Evolutionary conservation across 2,888 invertebrate species (phyloP), one percentile per base, ranked within the genome.

Genomic region (Drosophila anomalata): DNA sequence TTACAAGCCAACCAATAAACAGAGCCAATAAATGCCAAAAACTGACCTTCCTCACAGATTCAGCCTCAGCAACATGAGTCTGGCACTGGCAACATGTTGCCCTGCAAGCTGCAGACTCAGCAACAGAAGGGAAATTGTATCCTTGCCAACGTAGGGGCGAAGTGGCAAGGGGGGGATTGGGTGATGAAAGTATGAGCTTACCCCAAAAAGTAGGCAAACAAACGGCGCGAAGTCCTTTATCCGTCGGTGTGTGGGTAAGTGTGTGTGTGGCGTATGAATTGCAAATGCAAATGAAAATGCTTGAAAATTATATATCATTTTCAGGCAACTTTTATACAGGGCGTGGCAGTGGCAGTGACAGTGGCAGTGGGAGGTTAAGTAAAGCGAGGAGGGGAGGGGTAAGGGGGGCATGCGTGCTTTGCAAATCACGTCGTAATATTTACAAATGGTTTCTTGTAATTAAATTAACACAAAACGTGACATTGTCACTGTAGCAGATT

Each of bases 401-500:
- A n/a, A 20, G 31, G 11, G 56, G 50, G 14, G 6, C 70, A 82
- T 81, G 81, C 79, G 70, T 79, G 81, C 65, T 69, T 61, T 75
- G 79, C 87, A 86, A 86, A 84, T 83, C 84, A 84, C 86, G 84
- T 84, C 87, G 79, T 79, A 79, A 86, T 84, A 84, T 84, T 84
- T 84, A 84, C 84, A 84, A 84, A 84, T 84, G 84, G 83, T 84
- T 86, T 86, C 83, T 84, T 84, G 84, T 84, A 84, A 84, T 84
- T 84, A 86, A 84, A 84, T 84, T 84, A 86, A 84, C 84, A 84
- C 87, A 84, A 84, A 86, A 84, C 84, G 84, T 84, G 84, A 84
- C 84, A 84, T 86, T 86, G 87, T 77, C 87, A 86, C 84, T 84
- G 84, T 73, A 76, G 77, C 79, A 83, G 83, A 86, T 83, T 84